Percentiles rank a stretch among this genome's conserved stretches.
Conservation (phyloP, 2,888 invertebrate genomes). For the Galeruca laticollis region DNA sequence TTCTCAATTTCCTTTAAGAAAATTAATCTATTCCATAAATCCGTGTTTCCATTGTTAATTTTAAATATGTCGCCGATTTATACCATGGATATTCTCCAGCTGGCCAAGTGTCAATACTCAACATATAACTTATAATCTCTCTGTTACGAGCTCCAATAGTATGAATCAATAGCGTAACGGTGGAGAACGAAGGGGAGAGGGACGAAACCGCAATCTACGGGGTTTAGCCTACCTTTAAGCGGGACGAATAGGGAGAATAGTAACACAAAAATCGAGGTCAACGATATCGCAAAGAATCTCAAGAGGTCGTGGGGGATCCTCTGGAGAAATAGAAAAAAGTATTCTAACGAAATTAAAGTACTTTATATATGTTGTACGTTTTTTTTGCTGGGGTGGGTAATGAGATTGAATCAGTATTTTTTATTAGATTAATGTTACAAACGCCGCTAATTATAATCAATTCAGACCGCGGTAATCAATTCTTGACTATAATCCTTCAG, state of each 20-base stretch:
- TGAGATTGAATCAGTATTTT: no score
- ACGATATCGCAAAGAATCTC: conserved; percentile 21
- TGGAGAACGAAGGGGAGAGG: neutral
- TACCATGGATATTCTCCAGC: neutral
- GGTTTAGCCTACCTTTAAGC: neutral
- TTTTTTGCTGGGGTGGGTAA: no score
- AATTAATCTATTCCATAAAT: no score
- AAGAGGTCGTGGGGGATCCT: conserved; percentile 14
- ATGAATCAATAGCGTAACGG: neutral
- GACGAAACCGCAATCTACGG: neutral
- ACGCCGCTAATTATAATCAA: no score
- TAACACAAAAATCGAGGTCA: conserved; percentile 3
- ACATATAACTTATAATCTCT: neutral
- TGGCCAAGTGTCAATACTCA: conserved; percentile 1
- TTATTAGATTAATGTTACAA: no score
- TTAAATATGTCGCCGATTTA: neutral
- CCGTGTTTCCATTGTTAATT: no score
- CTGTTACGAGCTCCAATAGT: neutral
- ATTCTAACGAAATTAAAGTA: conserved; percentile 16
- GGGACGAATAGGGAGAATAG: neutral
- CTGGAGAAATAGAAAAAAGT: conserved; percentile 11
- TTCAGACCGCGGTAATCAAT: no score
- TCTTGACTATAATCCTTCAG: no score
- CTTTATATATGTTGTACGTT: no score
- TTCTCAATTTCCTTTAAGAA: no score